Conservation (phyloP, 2,113 vertebrate species). For the Syrrhaptes paradoxus region DNA sequence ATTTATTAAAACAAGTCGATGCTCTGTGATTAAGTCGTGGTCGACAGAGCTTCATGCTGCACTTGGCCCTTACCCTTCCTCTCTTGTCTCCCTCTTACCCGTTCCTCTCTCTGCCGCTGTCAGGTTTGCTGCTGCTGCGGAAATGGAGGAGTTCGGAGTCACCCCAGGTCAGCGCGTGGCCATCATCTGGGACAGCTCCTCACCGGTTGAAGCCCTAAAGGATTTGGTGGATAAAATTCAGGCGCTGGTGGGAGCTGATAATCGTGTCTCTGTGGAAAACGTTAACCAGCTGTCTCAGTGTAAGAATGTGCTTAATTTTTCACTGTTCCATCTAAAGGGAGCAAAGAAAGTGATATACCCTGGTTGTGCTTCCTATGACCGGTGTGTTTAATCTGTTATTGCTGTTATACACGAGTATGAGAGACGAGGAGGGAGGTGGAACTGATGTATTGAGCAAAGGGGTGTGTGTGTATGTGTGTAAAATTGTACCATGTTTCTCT, state of each 20-base stretch:
- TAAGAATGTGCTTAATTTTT: constrained; percentile 61
- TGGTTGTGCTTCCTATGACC: rapidly evolving
- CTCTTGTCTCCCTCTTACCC: not conserved
- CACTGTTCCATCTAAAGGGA: not conserved
- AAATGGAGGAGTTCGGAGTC: constrained; percentile 84
- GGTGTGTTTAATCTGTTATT: not conserved
- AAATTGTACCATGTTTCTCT: not conserved
- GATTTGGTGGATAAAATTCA: constrained; percentile 76
- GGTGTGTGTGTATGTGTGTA: rapidly evolving
- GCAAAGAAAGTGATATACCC: not conserved
- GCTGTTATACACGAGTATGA: not conserved
- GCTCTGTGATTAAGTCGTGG: not conserved
- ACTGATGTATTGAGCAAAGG: not conserved
- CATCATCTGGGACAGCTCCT: constrained; percentile 84
- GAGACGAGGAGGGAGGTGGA: not conserved
- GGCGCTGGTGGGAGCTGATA: constrained; percentile 71
- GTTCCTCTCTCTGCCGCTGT: not conserved
- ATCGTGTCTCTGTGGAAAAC: constrained; percentile 84
- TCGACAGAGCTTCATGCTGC: rapidly evolving
- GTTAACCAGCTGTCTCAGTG: constrained; percentile 82
- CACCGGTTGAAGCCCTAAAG: constrained; percentile 69
- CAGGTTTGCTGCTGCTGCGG: not conserved
- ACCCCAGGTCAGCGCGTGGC: constrained; percentile 80
- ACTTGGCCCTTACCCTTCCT: not conserved
- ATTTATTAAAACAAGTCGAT: not conserved